phyloP scores from a whole-genome alignment of 2,888 invertebrate species.

The Emmelina monodactyla region DNA sequence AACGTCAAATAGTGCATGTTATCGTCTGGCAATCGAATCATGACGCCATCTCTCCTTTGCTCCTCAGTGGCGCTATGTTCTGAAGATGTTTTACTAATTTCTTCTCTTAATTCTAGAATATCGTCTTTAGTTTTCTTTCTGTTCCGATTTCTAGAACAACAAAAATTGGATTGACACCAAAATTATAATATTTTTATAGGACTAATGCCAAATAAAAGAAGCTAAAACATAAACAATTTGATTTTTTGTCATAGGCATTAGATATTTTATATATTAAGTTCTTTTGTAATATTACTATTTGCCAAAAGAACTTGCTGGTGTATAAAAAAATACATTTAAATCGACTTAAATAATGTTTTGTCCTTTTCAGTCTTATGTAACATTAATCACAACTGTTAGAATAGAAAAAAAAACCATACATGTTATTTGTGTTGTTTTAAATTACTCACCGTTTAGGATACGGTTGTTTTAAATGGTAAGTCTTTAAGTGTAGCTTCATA shows the following conservation, averaged over 20 bases:
- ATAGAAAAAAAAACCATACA: neutral
- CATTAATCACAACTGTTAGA: neutral
- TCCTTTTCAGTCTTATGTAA: neutral
- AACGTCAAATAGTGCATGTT: constrained; percentile 25
- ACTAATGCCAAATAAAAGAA: no score
- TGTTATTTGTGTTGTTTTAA: neutral
- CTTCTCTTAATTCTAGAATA: constrained; percentile 12
- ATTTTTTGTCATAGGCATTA: no score
- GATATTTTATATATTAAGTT: no score
- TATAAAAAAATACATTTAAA: no score
- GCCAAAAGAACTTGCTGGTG: no score
- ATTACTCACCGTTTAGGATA: constrained; percentile 43
- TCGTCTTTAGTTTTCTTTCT: constrained; percentile 28
- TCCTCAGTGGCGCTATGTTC: neutral
- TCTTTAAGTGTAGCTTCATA: constrained; percentile 48
- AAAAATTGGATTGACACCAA: no score
- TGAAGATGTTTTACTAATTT: neutral
- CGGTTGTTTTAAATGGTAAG: constrained; percentile 47
- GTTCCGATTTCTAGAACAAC: no score
- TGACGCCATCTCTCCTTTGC: neutral
- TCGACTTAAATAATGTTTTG: neutral
- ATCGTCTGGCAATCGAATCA: constrained; percentile 14
- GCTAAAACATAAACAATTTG: no score
- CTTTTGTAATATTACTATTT: no score
- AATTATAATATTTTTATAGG: no score